Evolutionary conservation across 2,888 invertebrate genomes (phyloP).

Genomic region (Onthophagus sagittarius): DNA sequence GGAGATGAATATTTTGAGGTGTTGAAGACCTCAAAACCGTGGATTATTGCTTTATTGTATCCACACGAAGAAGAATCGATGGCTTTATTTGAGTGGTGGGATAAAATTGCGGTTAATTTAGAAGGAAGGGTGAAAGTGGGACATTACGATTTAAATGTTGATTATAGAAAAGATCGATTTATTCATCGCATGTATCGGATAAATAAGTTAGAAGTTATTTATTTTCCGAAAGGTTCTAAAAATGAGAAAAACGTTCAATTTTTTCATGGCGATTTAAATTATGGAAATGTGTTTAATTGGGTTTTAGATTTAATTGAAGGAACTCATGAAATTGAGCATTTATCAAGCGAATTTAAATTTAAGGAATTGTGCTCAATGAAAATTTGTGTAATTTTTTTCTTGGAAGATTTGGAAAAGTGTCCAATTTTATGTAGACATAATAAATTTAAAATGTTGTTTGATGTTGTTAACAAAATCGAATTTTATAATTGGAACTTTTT

Average conservation of each 20-base stretch:
- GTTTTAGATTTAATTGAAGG: not conserved
- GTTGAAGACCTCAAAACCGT: not conserved
- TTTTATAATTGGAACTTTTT: not conserved
- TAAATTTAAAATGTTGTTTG: not conserved
- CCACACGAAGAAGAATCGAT: not conserved
- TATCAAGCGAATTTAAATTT: not conserved
- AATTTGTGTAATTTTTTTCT: not conserved
- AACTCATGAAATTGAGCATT: not conserved
- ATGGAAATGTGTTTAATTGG: not conserved
- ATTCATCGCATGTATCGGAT: not conserved
- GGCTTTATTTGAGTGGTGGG: not conserved
- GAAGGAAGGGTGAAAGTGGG: not conserved
- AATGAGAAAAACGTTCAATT: not conserved
- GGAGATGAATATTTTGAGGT: not conserved
- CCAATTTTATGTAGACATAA: not conserved
- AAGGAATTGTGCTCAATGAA: not conserved
- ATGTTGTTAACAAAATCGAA: not conserved
- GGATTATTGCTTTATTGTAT: not conserved
- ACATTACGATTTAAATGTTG: slow-evolving; percentile 5
- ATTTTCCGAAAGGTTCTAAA: not conserved
- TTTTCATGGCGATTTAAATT: not conserved
- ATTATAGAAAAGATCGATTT: not conserved
- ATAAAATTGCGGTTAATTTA: not conserved
- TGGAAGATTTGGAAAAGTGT: not conserved
- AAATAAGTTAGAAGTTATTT: not conserved